A percentile compares a stretch with the other conserved stretches of the same genome.
These are phyloP conservation scores for Epicampocera succincta DNA, from an alignment of 2,888 invertebrate species.

Conservation along the genomic window DNA sequence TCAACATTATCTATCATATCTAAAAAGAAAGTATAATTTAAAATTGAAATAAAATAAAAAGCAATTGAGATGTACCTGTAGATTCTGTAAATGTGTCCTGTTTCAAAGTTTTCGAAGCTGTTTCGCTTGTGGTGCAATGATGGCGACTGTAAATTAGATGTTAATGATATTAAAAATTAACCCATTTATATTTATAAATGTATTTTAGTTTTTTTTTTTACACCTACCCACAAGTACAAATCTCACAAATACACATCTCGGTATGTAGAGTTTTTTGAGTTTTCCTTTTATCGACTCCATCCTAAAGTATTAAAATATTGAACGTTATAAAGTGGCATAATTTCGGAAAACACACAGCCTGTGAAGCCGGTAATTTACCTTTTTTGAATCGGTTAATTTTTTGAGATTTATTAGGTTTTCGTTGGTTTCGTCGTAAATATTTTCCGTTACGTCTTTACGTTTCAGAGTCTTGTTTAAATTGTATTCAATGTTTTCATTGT, in stretches of 20 bases:
- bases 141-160: slow-evolving; percentile 86
- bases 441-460: slow-evolving; percentile 77
- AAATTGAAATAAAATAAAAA: neutral
- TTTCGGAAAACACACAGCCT: no score
- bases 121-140: slow-evolving; percentile 87
- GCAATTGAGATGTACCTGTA: slow-evolving; percentile 55
- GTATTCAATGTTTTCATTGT: slow-evolving; percentile 78
- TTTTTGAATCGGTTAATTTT: slow-evolving; percentile 78
- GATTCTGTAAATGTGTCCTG: slow-evolving; percentile 62
- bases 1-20: slow-evolving; percentile 76
- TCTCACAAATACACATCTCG: slow-evolving; percentile 94
- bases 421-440: slow-evolving; percentile 80
- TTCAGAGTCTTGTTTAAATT: slow-evolving; percentile 78
- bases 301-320: slow-evolving; percentile 68
- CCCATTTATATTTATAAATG: neutral
- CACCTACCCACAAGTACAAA: slow-evolving; percentile 95
- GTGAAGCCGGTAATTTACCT: slow-evolving; percentile 72
- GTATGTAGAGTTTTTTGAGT: slow-evolving; percentile 82
- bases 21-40: slow-evolving; percentile 35
- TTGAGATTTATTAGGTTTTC: slow-evolving; percentile 74
- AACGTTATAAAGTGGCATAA: no score
- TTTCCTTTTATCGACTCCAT: slow-evolving; percentile 77
- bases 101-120: slow-evolving; percentile 71
- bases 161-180: no score
- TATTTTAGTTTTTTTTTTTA: neutral